These are phyloP conservation scores for Drosophila neoperkinsi DNA, from an alignment of 2,888 invertebrate genomes.

Conservation along the genomic window DNA sequence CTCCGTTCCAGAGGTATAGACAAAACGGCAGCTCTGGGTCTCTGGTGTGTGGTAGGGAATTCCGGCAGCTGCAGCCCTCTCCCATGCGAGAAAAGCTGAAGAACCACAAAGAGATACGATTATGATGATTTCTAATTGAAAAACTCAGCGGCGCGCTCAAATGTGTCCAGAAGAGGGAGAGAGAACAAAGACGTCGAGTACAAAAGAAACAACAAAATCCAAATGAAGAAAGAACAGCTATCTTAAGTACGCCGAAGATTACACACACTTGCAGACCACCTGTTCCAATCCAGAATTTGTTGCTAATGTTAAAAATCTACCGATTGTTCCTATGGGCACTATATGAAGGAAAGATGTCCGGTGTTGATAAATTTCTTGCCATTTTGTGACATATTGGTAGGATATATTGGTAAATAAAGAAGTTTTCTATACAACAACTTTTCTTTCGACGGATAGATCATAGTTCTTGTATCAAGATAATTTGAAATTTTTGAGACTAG, in stretches of 20 bases:
- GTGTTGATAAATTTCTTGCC: not conserved
- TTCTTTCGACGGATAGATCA: not conserved
- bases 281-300: not conserved
- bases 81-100: slow-evolving; percentile 43
- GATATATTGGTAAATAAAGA: not conserved
- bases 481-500: not conserved
- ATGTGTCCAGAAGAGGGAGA: slow-evolving; percentile 47
- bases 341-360: not conserved
- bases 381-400: not conserved
- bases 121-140: slow-evolving; percentile 80
- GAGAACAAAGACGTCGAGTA: slow-evolving; percentile 55
- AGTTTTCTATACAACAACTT: not conserved
- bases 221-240: slow-evolving; percentile 1
- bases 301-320: not conserved
- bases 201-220: slow-evolving; percentile 39
- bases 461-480: no score
- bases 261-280: not conserved
- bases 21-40: slow-evolving; percentile 30
- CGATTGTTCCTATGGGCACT: not conserved
- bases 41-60: slow-evolving; percentile 41
- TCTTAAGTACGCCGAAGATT: not conserved
- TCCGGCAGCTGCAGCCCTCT: slow-evolving; percentile 47
- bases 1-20: slow-evolving; percentile 28
- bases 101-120: slow-evolving; percentile 69
- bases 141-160: slow-evolving; percentile 61